Percentiles rank a stretch among this genome's conserved stretches.
Evolutionary conservation across 1,140 invertebrate species (phyloP).

Genomic region (Orius insidiosus): DNA sequence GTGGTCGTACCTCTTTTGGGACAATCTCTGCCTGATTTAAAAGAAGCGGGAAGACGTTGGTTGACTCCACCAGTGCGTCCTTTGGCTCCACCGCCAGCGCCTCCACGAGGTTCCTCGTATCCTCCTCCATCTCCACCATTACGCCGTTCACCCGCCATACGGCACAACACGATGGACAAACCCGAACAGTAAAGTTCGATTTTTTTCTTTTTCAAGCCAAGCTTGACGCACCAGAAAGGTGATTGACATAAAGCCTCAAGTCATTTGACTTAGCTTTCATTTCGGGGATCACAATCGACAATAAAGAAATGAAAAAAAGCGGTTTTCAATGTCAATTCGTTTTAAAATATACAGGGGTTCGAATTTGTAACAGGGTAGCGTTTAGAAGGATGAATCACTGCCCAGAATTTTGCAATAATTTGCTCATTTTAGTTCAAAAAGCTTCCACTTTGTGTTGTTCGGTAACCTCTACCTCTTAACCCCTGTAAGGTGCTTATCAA

Average conservation of each 20-base stretch:
- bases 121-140: conserved; percentile 13
- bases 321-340: no score
- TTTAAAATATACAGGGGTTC: no score
- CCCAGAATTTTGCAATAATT: neutral
- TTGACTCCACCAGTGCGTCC: conserved; percentile 7
- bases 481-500: no score
- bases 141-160: conserved; percentile 9
- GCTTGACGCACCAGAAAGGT: no score
- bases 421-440: neutral
- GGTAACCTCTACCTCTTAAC: no score
- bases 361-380: neutral
- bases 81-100: conserved; percentile 5
- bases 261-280: no score
- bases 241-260: no score
- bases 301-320: no score
- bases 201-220: neutral
- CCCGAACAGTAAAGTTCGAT: conserved; percentile 6
- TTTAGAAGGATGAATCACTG: neutral
- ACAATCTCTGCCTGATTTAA: conserved; percentile 13
- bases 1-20: conserved; percentile 12
- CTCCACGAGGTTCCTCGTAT: conserved; percentile 9
- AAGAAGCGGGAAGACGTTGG: conserved; percentile 13
- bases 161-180: conserved; percentile 14
- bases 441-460: neutral
- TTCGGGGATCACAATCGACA: no score